phyloP scores from a whole-genome alignment of 2,797 vertebrate genomes.

The Chiroxiphia lanceolata region DNA sequence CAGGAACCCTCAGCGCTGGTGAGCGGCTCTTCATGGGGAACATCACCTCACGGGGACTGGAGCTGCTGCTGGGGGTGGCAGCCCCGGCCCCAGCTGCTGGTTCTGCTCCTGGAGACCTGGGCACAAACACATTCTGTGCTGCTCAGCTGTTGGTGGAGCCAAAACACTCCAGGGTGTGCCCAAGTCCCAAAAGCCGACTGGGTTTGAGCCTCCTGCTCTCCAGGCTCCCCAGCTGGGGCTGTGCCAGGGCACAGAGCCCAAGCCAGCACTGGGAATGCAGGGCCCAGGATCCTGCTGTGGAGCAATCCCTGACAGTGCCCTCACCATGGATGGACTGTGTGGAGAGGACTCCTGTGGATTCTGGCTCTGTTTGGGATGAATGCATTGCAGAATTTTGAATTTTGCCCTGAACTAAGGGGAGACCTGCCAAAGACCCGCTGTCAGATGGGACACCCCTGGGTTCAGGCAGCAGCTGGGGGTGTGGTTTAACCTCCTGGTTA shows the following conservation, averaged over 20 bases:
- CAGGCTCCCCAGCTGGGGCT: fast-evolving
- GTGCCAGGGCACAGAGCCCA: fast-evolving
- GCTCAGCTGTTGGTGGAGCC: not conserved
- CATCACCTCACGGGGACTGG: not conserved
- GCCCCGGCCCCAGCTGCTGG: not conserved
- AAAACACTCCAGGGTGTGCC: not conserved
- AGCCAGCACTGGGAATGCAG: no score
- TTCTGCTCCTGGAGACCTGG: not conserved
- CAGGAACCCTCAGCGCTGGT: not conserved
- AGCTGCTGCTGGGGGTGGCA: not conserved
- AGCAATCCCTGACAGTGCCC: not conserved
- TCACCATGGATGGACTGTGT: fast-evolving
- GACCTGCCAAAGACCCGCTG: fast-evolving
- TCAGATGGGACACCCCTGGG: not conserved
- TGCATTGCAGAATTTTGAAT: not conserved
- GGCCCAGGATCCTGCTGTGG: fast-evolving
- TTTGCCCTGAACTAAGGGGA: not conserved
- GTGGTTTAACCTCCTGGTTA: not conserved
- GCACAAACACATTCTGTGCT: not conserved
- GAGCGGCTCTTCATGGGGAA: slow-evolving; percentile 60
- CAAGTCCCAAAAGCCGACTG: not conserved
- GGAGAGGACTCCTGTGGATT: fast-evolving
- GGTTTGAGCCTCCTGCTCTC: no score
- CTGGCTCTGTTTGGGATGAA: not conserved
- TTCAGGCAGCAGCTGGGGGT: not conserved